Conservation (phyloP, 2,888 invertebrate genomes). For the Mimachlamys varia region DNA sequence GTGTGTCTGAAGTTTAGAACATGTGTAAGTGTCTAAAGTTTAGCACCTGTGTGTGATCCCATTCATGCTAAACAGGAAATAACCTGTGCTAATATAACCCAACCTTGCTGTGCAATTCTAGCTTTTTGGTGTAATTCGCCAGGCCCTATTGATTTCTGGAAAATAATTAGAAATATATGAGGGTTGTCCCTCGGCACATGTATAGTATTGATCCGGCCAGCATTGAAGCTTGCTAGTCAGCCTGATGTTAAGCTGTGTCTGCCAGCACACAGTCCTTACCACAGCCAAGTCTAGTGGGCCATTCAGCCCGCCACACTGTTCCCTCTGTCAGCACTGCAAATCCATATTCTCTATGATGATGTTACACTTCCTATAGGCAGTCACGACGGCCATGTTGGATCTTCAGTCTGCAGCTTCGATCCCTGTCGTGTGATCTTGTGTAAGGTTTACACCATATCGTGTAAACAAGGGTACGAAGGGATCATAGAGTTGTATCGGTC, state of each 20-base stretch:
- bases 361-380: conserved; percentile 32
- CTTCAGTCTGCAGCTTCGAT: conserved; percentile 7
- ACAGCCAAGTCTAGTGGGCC: background rate
- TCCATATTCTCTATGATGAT: conserved; percentile 26
- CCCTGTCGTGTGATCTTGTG: background rate
- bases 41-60: background rate
- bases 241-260: conserved; percentile 29
- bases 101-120: background rate
- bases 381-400: conserved; percentile 32
- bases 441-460: background rate
- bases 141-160: conserved; percentile 38
- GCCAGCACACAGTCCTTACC: background rate
- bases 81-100: background rate
- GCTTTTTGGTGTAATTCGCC: conserved; percentile 28
- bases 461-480: background rate
- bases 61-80: background rate
- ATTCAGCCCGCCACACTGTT: background rate
- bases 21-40: background rate
- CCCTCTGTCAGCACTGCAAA: conserved; percentile 35
- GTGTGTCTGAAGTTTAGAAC: background rate
- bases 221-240: conserved; percentile 25
- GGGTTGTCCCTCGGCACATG: conserved; percentile 34
- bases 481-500: background rate
- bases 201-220: conserved; percentile 37
- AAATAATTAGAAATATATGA: conserved; percentile 41